Conservation (phyloP, 2,113 vertebrate genomes). For the Plectropomus leopardus region DNA sequence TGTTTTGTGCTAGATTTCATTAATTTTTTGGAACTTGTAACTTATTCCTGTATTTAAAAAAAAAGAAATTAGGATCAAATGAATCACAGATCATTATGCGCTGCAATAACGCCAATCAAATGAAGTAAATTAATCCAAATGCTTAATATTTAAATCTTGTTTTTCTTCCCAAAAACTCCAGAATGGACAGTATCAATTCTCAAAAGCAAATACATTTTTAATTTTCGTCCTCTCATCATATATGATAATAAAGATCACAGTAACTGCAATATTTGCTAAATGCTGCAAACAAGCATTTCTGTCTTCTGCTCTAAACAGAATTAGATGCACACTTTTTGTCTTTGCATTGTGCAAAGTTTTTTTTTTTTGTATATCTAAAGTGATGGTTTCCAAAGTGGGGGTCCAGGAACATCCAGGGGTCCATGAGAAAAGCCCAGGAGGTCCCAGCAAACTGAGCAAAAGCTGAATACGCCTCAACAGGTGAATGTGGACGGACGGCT, state of each 20-base stretch:
- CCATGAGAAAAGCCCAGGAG: not conserved
- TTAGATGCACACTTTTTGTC: not conserved
- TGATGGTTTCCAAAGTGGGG: not conserved
- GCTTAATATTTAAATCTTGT: not conserved
- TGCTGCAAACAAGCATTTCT: too few species aligned
- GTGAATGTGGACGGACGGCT: not conserved
- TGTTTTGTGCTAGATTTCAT: too few species aligned
- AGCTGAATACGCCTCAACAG: slow-evolving; percentile 3
- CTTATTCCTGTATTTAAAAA: too few species aligned
- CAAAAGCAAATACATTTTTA: not conserved
- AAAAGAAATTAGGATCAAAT: too few species aligned
- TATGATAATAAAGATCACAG: too few species aligned
- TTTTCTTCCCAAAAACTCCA: not conserved
- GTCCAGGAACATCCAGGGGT: not conserved
- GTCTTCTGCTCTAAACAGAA: not conserved
- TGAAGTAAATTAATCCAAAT: not conserved
- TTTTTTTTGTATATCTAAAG: too few species aligned
- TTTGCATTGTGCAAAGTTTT: not conserved
- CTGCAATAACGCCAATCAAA: not conserved
- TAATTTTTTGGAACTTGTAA: too few species aligned
- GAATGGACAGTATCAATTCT: not conserved
- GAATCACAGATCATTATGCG: too few species aligned
- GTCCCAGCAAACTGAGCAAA: not conserved
- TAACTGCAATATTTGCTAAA: too few species aligned
- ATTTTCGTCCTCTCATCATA: not conserved